phyloP scores from a whole-genome alignment of 2,888 invertebrate species.

The Polia nebulosa region DNA sequence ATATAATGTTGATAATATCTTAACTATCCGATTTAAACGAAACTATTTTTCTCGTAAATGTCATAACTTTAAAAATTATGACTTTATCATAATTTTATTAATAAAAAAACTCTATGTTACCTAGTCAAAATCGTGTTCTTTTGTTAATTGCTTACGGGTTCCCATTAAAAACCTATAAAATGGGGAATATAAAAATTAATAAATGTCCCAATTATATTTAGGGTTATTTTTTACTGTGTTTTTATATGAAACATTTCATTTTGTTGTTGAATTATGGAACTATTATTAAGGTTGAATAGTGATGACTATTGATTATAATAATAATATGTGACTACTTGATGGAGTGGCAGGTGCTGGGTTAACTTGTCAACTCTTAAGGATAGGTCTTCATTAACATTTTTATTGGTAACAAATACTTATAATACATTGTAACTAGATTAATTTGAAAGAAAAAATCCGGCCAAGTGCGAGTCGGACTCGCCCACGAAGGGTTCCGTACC shows the following conservation, averaged over 20 bases:
- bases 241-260: slow-evolving; percentile 24
- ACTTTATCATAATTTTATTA: slow-evolving; percentile 42
- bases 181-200: slow-evolving; percentile 63
- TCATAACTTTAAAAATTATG: slow-evolving; percentile 59
- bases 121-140: slow-evolving; percentile 51
- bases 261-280: slow-evolving; percentile 28
- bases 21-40: slow-evolving; percentile 39
- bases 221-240: slow-evolving; percentile 9
- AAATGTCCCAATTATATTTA: slow-evolving; percentile 50
- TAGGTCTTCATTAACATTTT: slow-evolving; percentile 16
- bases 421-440: slow-evolving; percentile 5
- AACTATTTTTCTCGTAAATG: slow-evolving; percentile 58
- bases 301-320: slow-evolving; percentile 46
- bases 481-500: too few species aligned
- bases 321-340: slow-evolving; percentile 33
- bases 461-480: too few species aligned
- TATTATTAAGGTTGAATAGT: slow-evolving; percentile 34
- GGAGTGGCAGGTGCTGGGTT: slow-evolving; percentile 58
- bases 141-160: slow-evolving; percentile 58
- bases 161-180: slow-evolving; percentile 70
- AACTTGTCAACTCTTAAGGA: slow-evolving; percentile 29
- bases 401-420: slow-evolving; percentile 5
- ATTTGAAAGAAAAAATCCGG: too few species aligned
- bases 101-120: slow-evolving; percentile 20
- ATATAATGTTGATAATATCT: slow-evolving; percentile 53